Evolutionary conservation across 2,888 invertebrate species (phyloP).

Genomic region (Petrophora chlorosata): DNA sequence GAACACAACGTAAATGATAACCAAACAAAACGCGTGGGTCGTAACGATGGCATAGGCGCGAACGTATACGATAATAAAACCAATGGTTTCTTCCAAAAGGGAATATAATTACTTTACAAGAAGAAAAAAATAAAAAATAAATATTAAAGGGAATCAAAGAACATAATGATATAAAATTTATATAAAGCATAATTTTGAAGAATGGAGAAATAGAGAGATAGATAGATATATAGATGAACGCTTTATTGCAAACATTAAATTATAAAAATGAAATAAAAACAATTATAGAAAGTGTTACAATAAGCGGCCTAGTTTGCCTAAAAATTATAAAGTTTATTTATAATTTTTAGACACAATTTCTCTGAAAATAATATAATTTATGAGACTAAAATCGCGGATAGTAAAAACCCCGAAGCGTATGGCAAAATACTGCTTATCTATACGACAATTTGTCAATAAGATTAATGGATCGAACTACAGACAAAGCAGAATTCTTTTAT

Average conservation of each 20-base stretch:
- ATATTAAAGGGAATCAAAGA: no score
- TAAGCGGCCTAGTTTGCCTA: no score
- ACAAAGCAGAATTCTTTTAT: slow-evolving; percentile 33
- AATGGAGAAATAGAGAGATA: no score
- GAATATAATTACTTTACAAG: slow-evolving; percentile 11
- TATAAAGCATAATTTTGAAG: no score
- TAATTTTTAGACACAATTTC: neutral
- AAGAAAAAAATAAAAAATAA: no score
- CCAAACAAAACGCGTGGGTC: slow-evolving; percentile 42
- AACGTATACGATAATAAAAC: slow-evolving; percentile 7
- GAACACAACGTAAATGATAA: slow-evolving; percentile 39
- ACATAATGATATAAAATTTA: no score
- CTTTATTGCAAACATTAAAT: no score
- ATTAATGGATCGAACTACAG: slow-evolving; percentile 41
- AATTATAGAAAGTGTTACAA: no score
- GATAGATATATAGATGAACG: no score
- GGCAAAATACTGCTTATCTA: slow-evolving; percentile 41
- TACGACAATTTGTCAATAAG: slow-evolving; percentile 50
- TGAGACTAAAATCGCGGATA: slow-evolving; percentile 8
- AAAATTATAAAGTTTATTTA: no score
- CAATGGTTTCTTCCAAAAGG: slow-evolving; percentile 3
- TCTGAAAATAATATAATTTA: neutral
- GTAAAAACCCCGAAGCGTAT: slow-evolving; percentile 42
- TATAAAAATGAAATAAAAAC: no score
- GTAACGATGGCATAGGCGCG: slow-evolving; percentile 33